A percentile compares a stretch with the other conserved stretches of the same genome.
phyloP scores from a whole-genome alignment of 2,113 vertebrate species.

The Anoura caudifer region DNA sequence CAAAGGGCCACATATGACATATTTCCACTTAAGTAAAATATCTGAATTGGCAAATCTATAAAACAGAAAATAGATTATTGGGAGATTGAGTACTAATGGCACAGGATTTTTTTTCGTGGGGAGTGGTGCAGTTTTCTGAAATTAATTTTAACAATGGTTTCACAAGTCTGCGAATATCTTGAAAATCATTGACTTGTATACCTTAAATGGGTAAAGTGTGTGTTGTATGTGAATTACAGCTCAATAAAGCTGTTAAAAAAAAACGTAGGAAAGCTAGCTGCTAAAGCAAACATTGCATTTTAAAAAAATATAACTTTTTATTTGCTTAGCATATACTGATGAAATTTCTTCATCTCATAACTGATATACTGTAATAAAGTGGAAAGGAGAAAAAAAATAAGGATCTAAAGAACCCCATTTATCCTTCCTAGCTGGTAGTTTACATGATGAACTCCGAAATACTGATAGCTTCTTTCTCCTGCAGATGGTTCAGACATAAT shows the following conservation, averaged over 20 bases:
- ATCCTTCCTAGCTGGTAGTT: not conserved
- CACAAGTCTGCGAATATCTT: too few species aligned
- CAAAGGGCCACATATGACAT: not conserved
- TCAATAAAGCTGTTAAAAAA: not conserved
- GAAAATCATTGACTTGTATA: not conserved
- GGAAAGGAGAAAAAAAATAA: slow-evolving; percentile 23
- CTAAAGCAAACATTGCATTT: not conserved
- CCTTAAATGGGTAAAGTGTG: not conserved
- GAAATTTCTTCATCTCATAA: slow-evolving; percentile 17
- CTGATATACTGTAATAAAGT: not conserved
- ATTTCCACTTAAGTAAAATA: not conserved
- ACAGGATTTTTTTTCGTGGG: not conserved
- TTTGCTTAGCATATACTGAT: not conserved
- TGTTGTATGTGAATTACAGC: not conserved
- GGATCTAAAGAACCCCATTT: not conserved
- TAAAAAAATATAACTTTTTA: not conserved
- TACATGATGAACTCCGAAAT: not conserved
- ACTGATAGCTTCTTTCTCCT: not conserved
- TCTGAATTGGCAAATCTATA: not conserved
- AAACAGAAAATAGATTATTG: not conserved
- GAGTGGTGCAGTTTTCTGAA: not conserved
- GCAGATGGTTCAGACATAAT: not conserved
- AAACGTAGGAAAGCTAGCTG: not conserved
- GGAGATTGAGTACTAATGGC: not conserved
- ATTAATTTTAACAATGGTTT: not conserved